These are phyloP conservation scores for Tridacna gigas DNA, from an alignment of 2,888 invertebrate species.

Conservation along the genomic window DNA sequence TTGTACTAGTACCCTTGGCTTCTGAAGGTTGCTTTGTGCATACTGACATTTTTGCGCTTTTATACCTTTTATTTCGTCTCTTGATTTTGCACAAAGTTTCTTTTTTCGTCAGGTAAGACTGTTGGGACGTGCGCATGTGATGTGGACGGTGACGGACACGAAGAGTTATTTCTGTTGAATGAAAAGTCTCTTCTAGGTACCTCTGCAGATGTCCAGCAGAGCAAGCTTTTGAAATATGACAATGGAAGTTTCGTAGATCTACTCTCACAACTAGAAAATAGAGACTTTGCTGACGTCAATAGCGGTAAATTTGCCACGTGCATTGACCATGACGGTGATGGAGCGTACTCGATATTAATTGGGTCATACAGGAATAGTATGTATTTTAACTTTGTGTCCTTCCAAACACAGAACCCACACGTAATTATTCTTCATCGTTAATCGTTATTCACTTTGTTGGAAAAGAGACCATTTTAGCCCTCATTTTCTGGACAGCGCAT, in stretches of 20 bases:
- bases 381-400: neutral
- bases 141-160: slow-evolving; percentile 81
- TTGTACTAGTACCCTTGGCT: too few species aligned
- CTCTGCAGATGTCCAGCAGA: slow-evolving; percentile 41
- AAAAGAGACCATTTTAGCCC: too few species aligned
- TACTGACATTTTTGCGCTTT: too few species aligned
- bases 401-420: too few species aligned
- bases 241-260: slow-evolving; percentile 75
- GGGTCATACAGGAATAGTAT: slow-evolving; percentile 14
- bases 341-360: slow-evolving; percentile 76
- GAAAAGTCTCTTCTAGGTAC: slow-evolving; percentile 69
- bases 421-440: too few species aligned
- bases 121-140: slow-evolving; percentile 78
- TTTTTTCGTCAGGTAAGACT: slow-evolving; percentile 43
- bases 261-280: slow-evolving; percentile 70
- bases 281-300: slow-evolving; percentile 57
- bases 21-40: too few species aligned
- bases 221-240: slow-evolving; percentile 76
- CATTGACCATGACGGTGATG: slow-evolving; percentile 77
- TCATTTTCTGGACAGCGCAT: too few species aligned
- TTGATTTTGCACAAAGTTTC: neutral
- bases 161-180: slow-evolving; percentile 82
- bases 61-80: too few species aligned
- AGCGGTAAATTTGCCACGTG: slow-evolving; percentile 80
- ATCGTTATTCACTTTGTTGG: too few species aligned